phyloP scores from a whole-genome alignment of 2,797 vertebrate genomes.

The Chromis chromis region DNA sequence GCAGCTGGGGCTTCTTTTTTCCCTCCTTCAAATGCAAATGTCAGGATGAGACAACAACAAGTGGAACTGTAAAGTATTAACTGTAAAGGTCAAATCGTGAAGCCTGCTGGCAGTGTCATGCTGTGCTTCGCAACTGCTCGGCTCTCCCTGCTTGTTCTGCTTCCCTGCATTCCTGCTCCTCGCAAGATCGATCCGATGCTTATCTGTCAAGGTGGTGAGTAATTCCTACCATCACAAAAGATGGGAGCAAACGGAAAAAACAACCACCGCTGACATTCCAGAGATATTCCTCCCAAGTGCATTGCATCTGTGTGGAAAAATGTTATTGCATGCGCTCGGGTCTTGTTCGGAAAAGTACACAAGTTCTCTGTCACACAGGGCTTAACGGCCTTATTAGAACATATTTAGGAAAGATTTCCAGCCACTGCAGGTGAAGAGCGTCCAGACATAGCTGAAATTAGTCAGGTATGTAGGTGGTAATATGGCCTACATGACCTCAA shows the following conservation, averaged over 20 bases:
- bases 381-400: constrained; percentile 66
- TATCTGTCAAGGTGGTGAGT: constrained; percentile 83
- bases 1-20: constrained; percentile 24
- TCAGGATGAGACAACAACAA: constrained; percentile 53
- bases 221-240: constrained; percentile 84
- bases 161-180: constrained; percentile 76
- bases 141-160: constrained; percentile 54
- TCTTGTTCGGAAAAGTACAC: constrained; percentile 76
- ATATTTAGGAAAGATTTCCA: constrained; percentile 71
- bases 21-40: constrained; percentile 44
- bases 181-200: constrained; percentile 77
- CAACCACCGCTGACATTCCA: constrained; percentile 76
- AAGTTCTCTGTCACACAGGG: constrained; percentile 69
- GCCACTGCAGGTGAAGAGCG: constrained; percentile 57
- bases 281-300: constrained; percentile 80
- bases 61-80: constrained; percentile 47
- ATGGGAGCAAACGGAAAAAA: constrained; percentile 79
- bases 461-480: constrained; percentile 67
- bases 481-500: constrained; percentile 69
- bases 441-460: constrained; percentile 64
- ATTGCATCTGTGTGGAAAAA: constrained; percentile 80
- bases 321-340: constrained; percentile 71
- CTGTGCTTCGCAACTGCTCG: constrained; percentile 31
- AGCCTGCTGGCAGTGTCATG: constrained; percentile 42
- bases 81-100: constrained; percentile 63